Conservation (phyloP, 2,113 vertebrate species). For the Syngnathus typhle region DNA sequence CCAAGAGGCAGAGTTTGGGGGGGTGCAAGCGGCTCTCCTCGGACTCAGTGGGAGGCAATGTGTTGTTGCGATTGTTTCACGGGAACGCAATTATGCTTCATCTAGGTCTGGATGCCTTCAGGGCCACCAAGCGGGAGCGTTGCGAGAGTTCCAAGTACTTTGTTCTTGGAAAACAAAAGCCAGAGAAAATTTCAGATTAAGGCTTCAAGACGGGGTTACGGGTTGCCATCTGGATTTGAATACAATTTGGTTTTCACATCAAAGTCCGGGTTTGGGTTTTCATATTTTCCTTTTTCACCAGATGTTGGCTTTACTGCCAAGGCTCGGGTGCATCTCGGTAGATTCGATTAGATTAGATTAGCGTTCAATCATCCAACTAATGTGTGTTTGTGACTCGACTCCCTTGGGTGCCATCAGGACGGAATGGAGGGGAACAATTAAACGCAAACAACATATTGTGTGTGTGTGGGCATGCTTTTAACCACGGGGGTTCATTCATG, state of each 20-base stretch:
- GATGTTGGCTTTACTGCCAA: neutral
- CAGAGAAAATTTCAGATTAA: neutral
- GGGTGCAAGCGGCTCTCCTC: conserved; percentile 20
- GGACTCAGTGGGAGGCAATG: conserved; percentile 57
- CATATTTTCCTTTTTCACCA: neutral
- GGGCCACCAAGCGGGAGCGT: conserved; percentile 36
- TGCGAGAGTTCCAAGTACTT: conserved; percentile 19
- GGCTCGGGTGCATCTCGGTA: conserved; percentile 23
- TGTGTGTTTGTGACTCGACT: conserved; percentile 36
- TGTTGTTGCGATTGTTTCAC: conserved; percentile 45
- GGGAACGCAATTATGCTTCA: conserved; percentile 72
- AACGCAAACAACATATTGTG: conserved; percentile 49
- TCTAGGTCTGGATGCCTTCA: conserved; percentile 36
- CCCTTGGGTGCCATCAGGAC: conserved; percentile 53
- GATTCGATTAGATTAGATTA: conserved; percentile 27
- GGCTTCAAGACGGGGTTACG: neutral
- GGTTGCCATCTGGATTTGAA: neutral
- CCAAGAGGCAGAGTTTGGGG: conserved; percentile 37
- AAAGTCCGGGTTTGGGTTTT: neutral
- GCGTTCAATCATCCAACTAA: conserved; percentile 48
- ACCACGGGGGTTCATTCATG: conserved; percentile 42
- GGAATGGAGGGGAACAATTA: conserved; percentile 60
- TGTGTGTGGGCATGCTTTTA: conserved; percentile 42
- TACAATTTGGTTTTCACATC: too few species aligned
- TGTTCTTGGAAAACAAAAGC: conserved; percentile 4